A percentile compares a stretch with the other conserved stretches of the same genome.
phyloP scores from a whole-genome alignment of 2,113 vertebrate genomes.

The Chaenogobius annularis region DNA sequence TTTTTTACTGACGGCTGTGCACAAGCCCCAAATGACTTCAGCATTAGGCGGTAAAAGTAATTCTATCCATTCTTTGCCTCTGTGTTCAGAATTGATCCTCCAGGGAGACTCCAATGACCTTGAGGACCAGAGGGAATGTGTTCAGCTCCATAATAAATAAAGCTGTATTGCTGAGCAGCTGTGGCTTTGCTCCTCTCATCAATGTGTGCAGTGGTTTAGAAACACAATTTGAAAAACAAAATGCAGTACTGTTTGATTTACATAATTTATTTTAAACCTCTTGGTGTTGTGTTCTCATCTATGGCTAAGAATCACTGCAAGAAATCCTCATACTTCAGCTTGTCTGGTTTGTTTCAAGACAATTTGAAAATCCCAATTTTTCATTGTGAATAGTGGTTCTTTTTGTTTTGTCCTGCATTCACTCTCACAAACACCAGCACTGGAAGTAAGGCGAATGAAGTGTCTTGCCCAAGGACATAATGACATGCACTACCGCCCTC shows the following conservation, averaged over 20 bases:
- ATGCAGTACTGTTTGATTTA: neutral
- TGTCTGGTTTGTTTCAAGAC: no score
- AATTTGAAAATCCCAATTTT: no score
- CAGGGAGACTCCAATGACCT: slow-evolving; percentile 28
- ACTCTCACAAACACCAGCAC: no score
- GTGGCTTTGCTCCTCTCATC: slow-evolving; percentile 50
- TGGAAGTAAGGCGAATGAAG: no score
- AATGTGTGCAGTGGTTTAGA: slow-evolving; percentile 20
- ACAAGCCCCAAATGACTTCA: slow-evolving; percentile 6
- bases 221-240: neutral
- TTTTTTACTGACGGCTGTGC: neutral
- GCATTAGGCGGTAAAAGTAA: neutral
- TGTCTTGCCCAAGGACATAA: no score
- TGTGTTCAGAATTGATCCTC: neutral
- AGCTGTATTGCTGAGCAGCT: slow-evolving; percentile 14
- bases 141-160: slow-evolving; percentile 12
- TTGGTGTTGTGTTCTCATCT: neutral
- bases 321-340: no score
- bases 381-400: no score
- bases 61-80: slow-evolving; percentile 21
- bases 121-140: slow-evolving; percentile 17
- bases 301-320: no score
- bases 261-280: neutral
- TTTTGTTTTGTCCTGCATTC: no score
- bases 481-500: no score